Percentiles rank a stretch among this genome's conserved stretches.
These are phyloP conservation scores for Deroplatys truncata DNA, from an alignment of 2,888 invertebrate species.

Conservation along the genomic window DNA sequence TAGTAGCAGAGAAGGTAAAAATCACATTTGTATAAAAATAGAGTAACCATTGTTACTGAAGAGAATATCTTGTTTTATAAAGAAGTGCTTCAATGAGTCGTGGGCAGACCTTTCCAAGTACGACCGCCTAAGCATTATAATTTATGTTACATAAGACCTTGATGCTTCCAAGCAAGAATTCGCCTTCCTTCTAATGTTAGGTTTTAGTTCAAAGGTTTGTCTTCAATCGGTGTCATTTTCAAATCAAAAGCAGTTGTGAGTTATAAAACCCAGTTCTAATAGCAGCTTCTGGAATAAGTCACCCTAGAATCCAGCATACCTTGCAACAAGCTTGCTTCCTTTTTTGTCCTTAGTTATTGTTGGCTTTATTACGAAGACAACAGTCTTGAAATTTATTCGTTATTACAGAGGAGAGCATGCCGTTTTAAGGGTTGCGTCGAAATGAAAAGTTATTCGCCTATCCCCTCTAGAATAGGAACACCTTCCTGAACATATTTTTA, in stretches of 20 bases:
- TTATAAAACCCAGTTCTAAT: not conserved
- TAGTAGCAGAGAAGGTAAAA: too few relatives aligned
- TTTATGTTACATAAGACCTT: not conserved
- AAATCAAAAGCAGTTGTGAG: not conserved
- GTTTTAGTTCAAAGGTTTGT: not conserved
- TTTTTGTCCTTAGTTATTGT: not conserved
- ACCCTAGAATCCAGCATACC: not conserved
- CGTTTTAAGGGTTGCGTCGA: not conserved
- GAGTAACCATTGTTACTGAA: too few relatives aligned
- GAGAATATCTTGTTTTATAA: too few relatives aligned
- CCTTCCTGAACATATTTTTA: too few relatives aligned
- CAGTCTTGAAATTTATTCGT: not conserved
- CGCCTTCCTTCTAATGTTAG: not conserved
- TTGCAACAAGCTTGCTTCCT: not conserved
- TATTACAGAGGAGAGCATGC: not conserved
- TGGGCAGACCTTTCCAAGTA: not conserved
- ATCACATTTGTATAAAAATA: too few relatives aligned
- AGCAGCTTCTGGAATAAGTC: conserved; percentile 7
- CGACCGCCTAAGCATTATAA: not conserved
- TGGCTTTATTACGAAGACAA: not conserved
- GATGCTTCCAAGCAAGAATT: not conserved
- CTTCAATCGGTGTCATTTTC: conserved; percentile 6
- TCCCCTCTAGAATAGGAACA: too few relatives aligned
- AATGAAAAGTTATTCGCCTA: not conserved
- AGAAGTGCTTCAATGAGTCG: too few relatives aligned